Base-by-base conservation (phyloP, 1,140 invertebrate species). In the Chymomyza costata region DNA sequence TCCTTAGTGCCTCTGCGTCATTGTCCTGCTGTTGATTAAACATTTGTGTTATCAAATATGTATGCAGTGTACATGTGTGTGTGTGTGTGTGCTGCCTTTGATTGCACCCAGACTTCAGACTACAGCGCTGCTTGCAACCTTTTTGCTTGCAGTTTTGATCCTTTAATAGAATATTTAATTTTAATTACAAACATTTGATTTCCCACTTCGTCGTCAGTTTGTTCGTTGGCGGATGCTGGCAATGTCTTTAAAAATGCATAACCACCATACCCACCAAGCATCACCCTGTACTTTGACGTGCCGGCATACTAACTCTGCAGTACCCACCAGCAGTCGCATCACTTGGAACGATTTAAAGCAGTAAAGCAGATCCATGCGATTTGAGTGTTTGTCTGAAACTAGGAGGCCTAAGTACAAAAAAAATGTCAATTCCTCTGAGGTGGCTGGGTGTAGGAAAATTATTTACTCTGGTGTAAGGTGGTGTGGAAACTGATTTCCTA, bases 141-240 rank as follows among this genome's bases (percentile, higher is more conserved):
- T 78, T 80, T 80, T 66, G 53, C 60, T 55, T 73, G 73, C 73
- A 78, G 73, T 80, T 80, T 78, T 73, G 74, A 80, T 80, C 74
- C 73, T 68, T 73, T 80, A 80, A 80, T 80, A 80, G 74, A 80
- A 80, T 80, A 80, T 80, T 80, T 80, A 80, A 80, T 80, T 80
- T 80, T 80, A 80, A 80, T 80, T 80, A 80, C 73, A 81, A 80
- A 81, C 73, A 80, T 80, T 80, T 80, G 73, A 80, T 80, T 80
- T 80, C 74, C 73, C 73, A 73, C 73, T 81, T 80, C 30, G 18
- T 51, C 39, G 14, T 44, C 50, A 37, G 37, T 13, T 37, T n/a
- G n/a, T n/a, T 3, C 15, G 17, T 6, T 18, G 28, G 3, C 7
- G n/a, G 49, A 7, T 37, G 38, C 19, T 15, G 25, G 32, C 39